Evolutionary conservation across 2,888 invertebrate species (phyloP), one percentile per base, ranked within the genome.

Genomic region (Andrena hattorfiana): DNA sequence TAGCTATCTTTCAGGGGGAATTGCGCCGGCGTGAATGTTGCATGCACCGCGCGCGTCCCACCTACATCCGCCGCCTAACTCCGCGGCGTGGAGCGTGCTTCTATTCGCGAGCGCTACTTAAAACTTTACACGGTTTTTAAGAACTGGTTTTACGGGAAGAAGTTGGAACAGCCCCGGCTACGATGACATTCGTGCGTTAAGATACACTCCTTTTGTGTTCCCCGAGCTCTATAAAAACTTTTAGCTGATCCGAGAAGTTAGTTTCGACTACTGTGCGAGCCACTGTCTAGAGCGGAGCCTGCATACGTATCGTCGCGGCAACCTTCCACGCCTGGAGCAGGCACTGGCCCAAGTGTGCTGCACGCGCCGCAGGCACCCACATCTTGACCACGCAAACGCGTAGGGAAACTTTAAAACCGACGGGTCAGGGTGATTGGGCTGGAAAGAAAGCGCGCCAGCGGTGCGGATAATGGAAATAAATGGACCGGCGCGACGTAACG

Each of bases 201-300:
- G 73, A 62, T 48, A 49, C 71, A 49, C 67, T 54, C 62, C 75
- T 75, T 66, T 74, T 60, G 71, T 76, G 64, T 74, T 71, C 69
- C 16, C 35, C 56, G 32, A 76, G 77, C 71, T 83, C 83, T 78
- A 82, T 83, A 78, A 83, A 81, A 79, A 83, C 71, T 74, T 83
- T 81, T 49, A 32, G 71, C 35, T 69, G 66, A 63, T 62, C 51
- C 26, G 42, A 26, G 42, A 83, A 83, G 67, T 76, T 81, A 71
- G 70, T 73, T 84, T 83, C 63, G 76, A 72, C 78, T 72, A 68
- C 71, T 48, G 59, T 6, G 42, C 74, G 8, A 48, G 28, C 63
- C 68, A 48, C 62, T 32, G 63, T 70, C 80, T 72, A 64, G 1
- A 60, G 35, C 49, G n/a, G 48, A 48, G 13, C 59, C 49, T 67